Evolutionary conservation across 1,140 invertebrate genomes (phyloP), one percentile per base, ranked within the genome.

Genomic region (Bombus picipes): DNA sequence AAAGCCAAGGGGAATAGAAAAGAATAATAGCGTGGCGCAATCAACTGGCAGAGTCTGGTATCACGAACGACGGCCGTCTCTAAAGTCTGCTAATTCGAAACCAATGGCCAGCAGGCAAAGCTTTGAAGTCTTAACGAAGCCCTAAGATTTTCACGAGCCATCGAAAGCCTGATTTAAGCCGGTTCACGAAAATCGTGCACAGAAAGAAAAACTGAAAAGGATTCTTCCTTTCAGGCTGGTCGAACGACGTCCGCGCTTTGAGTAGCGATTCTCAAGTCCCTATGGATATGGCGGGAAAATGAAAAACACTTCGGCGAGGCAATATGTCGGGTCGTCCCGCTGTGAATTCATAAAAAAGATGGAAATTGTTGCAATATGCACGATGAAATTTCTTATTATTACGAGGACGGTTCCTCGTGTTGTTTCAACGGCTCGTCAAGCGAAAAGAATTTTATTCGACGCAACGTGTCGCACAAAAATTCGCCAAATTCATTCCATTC

Each of bases 111-210:
- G 34, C 53, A n/a, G 39, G 41, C 66, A 28, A 25, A 41, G 85
- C 90, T 91, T 91, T 91, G 88, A 91, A 85, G 86, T 91, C 88
- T 86, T 87, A 91, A 91, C 88, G 83, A 90, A 91, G 85, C 88
- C 25, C 34, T 25, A 76, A 87, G 78, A 91, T 87, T 83, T 84
- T 83, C 83, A 84, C 74, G 77, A 91, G 41, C 81, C 77, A 89
- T 89, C 78, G 80, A 84, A 85, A 68, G n/a, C 62, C 8, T 66
- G 70, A 47, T 70, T 87, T 89, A 88, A 87, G 71, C n/a, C 73
- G 39, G 18, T 66, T 70, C 65, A 34, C 74, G 32, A 83, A 75
- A 41, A 70, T 37, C 53, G 68, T 10, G 57, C 34, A n/a, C 34
- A 71, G 37, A 86, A n/a, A 41, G 18, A 15, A 78, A 65, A 34